Percentiles rank a stretch among this genome's conserved stretches.
Evolutionary conservation across 2,888 invertebrate species (phyloP).

Genomic region (Orchesellides sinensis): DNA sequence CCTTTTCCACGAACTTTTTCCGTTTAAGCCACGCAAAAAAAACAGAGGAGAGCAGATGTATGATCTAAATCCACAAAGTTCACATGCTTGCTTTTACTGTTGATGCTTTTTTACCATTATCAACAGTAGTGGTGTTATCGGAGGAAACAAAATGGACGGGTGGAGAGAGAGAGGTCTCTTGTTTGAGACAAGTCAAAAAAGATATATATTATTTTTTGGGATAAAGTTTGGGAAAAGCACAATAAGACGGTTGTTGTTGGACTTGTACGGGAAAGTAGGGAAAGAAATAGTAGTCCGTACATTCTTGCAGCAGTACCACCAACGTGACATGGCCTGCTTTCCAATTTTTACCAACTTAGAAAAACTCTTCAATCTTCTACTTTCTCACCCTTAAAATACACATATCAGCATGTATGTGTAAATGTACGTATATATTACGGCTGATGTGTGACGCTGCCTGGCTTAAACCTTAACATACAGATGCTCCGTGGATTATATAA

Average conservation of each 20-base stretch:
- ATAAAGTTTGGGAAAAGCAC: slow-evolving; percentile 8
- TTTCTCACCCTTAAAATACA: slow-evolving; percentile 7
- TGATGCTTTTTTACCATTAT: background rate
- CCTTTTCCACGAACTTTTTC: slow-evolving; percentile 18
- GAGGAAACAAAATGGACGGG: slow-evolving; percentile 10
- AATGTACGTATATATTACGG: no score
- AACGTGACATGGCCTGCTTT: slow-evolving; percentile 59
- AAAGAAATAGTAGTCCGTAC: no score
- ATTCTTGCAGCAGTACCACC: no score
- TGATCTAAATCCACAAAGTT: slow-evolving; percentile 60
- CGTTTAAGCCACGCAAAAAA: background rate
- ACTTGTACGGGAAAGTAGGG: background rate
- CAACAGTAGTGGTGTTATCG: background rate
- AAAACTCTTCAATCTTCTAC: slow-evolving; percentile 32
- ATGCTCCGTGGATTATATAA: background rate
- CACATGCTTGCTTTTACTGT: slow-evolving; percentile 31
- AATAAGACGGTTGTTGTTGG: no score
- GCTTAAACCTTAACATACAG: no score
- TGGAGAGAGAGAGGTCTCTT: slow-evolving; percentile 6
- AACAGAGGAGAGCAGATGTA: slow-evolving; percentile 47
- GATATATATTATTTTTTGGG: slow-evolving; percentile 57
- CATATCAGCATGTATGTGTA: background rate
- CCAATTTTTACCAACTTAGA: slow-evolving; percentile 44
- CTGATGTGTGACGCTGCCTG: no score
- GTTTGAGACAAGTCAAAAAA: slow-evolving; percentile 36